These are phyloP conservation scores for Enteromius viviparus DNA, from an alignment of 2,797 vertebrate species.

Conservation along the genomic window DNA sequence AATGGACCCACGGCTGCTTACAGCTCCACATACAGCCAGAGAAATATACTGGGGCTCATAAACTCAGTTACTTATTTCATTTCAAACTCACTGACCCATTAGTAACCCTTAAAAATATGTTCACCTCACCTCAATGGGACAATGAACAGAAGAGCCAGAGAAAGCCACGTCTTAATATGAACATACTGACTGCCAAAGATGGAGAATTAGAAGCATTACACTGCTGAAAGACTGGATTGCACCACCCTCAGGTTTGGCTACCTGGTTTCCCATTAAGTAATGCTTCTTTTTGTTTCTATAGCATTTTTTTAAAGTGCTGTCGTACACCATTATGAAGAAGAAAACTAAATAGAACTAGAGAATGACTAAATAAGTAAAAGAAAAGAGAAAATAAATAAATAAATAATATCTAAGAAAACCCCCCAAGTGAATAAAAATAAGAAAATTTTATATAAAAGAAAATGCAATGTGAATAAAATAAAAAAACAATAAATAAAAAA, in stretches of 20 bases:
- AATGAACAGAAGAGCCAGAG: conserved; percentile 64
- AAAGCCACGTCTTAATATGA: conserved; percentile 63
- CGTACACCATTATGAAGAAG: background rate
- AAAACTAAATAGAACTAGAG: background rate
- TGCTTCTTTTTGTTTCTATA: background rate
- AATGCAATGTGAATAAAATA: background rate
- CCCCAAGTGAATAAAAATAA: background rate
- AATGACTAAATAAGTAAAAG: background rate
- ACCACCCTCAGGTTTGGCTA: background rate
- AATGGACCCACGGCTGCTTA: conserved; percentile 71
- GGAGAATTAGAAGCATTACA: conserved; percentile 74
- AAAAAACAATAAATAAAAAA: no score
- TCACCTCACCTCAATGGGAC: conserved; percentile 70
- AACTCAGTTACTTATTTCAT: conserved; percentile 67
- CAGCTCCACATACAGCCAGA: conserved; percentile 53
- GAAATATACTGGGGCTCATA: conserved; percentile 69
- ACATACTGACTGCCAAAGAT: conserved; percentile 61
- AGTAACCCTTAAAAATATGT: conserved; percentile 69
- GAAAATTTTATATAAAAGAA: background rate
- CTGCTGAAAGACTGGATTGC: background rate
- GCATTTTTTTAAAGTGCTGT: background rate
- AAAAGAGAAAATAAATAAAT: background rate
- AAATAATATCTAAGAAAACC: background rate
- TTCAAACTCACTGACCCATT: conserved; percentile 69
- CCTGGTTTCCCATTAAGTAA: background rate